phyloP scores from a whole-genome alignment of 2,113 vertebrate genomes.

The Promerops cafer region DNA sequence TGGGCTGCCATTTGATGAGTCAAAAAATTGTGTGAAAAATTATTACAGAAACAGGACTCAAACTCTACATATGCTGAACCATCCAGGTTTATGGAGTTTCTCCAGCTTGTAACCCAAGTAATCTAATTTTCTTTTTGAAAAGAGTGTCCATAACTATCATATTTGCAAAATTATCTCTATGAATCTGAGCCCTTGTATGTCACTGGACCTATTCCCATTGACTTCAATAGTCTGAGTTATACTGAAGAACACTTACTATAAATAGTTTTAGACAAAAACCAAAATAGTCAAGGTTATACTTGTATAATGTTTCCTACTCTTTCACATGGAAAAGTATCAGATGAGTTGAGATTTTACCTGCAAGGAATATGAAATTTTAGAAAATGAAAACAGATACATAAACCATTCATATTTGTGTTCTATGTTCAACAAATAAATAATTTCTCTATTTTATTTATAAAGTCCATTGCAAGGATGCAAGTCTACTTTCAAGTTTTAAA shows the following conservation, averaged over 20 bases:
- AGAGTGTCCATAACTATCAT: neutral
- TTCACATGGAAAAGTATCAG: neutral
- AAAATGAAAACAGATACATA: neutral
- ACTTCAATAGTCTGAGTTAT: neutral
- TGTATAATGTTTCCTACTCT: neutral
- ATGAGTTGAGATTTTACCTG: neutral
- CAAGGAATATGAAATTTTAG: neutral
- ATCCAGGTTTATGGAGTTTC: neutral
- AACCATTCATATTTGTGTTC: neutral
- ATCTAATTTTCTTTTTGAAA: neutral
- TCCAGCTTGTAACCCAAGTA: neutral
- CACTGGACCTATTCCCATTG: neutral
- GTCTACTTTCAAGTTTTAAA: neutral
- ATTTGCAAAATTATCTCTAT: neutral
- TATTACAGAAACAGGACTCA: neutral
- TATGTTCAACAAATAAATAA: neutral
- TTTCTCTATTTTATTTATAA: neutral
- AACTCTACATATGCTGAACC: neutral
- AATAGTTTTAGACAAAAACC: neutral
- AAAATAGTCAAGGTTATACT: neutral
- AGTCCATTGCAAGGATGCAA: neutral
- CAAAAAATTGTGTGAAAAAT: neutral
- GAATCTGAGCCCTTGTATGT: neutral
- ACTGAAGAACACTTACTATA: neutral
- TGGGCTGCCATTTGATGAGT: slow-evolving; percentile 3